phyloP scores from a whole-genome alignment of 2,113 vertebrate genomes.

The Glaucidium brasilianum region DNA sequence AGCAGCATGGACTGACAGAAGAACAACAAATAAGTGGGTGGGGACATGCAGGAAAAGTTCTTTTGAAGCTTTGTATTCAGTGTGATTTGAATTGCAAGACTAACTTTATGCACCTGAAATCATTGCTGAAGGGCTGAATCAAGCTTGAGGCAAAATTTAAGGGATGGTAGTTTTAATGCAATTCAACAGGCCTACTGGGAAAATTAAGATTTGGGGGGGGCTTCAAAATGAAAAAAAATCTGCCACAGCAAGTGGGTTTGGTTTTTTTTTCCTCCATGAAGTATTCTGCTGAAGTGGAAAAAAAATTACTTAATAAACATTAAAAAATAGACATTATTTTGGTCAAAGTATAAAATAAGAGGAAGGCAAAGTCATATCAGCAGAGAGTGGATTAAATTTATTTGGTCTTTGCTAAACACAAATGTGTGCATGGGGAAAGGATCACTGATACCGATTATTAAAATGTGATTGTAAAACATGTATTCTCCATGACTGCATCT shows the following conservation, averaged over 20 bases:
- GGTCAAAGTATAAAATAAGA: neutral
- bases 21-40: neutral
- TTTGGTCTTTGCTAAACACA: neutral
- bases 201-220: neutral
- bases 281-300: neutral
- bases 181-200: neutral
- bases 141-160: neutral
- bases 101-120: neutral
- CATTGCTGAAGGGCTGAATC: neutral
- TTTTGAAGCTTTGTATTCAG: neutral
- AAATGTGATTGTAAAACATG: neutral
- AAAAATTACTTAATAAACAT: neutral
- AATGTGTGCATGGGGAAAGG: fast-evolving
- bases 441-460: neutral
- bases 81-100: neutral
- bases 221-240: neutral
- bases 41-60: neutral
- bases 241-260: neutral
- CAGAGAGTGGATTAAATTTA: neutral
- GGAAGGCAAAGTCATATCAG: neutral
- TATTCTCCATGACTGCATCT: neutral
- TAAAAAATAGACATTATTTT: neutral
- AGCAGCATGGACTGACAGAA: neutral
- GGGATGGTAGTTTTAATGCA: neutral
- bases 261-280: neutral